Base-by-base conservation (phyloP, 2,888 invertebrate species). In the Panzeria rudis region DNA sequence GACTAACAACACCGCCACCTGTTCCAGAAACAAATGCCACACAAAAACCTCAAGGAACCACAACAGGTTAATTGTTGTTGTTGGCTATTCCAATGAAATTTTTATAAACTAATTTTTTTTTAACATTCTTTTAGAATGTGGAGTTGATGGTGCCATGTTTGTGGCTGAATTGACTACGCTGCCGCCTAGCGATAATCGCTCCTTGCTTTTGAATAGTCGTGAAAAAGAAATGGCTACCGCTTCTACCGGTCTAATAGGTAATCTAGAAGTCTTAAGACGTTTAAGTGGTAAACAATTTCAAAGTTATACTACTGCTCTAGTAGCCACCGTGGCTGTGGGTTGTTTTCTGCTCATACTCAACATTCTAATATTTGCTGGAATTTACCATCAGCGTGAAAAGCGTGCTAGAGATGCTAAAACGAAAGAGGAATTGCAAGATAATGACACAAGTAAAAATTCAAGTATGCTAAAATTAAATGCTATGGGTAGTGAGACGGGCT, bases 271-370 rank as follows among this genome's bases (percentile, higher is more conserved):
- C 3, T 93, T 96, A 61, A 95, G 96, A 47, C 95, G 96, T 64
- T 93, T 97, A 8, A 96, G 96, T n/a, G 91, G 91, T 73, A 96
- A 95, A 83, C 97, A 97, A 89, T 97, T 97, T 89, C 97, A 97
- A 91, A 97, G 96, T 83, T 97, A 97, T 91, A 97, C 97, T 7
- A 97, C 97, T 0, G 97, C 97, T 0, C 93, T 98, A 20, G 96
- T 97, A 8, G 97, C 97, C 35, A 97, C 97, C 0, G 97, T 97
- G 86, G 97, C 96, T 0, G 97, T 97, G 9, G 97, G 97, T 1
- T 97, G 97, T 89, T 97, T 97, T 87, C 94, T 97, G 8, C 93
- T 97, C 9, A 93, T 97, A 35, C 93, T 97, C 32, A 97, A 97
- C 90, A 95, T 97, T 13, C 94, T 97, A 29, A 97, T 98, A 88